Conservation (phyloP, 2,797 vertebrate species). For the Halcyon leucocephala region DNA sequence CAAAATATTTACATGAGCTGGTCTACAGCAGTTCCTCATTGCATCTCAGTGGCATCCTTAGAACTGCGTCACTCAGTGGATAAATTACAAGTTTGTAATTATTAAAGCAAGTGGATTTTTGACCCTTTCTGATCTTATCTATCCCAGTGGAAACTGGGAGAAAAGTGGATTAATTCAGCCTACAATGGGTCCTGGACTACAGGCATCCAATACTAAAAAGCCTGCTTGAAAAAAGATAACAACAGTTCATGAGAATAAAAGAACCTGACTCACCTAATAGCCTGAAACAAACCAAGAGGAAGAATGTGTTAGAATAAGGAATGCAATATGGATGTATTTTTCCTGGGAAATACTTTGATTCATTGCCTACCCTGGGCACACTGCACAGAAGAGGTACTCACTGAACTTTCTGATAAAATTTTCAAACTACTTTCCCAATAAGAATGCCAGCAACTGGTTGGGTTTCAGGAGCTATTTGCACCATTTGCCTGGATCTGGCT, state of each 20-base stretch:
- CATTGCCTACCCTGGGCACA: background rate
- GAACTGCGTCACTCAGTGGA: background rate
- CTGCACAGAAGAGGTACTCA: background rate
- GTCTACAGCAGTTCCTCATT: background rate
- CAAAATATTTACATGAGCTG: background rate
- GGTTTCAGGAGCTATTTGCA: background rate
- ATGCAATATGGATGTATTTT: background rate
- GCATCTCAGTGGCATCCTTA: background rate
- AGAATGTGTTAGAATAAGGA: background rate
- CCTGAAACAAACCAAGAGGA: background rate
- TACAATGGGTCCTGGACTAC: background rate
- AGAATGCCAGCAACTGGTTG: background rate
- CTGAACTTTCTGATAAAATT: background rate
- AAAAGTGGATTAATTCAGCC: background rate
- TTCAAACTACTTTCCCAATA: background rate
- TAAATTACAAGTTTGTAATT: background rate
- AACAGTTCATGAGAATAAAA: background rate
- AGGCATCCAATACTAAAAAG: background rate
- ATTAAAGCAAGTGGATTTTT: background rate
- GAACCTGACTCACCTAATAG: background rate
- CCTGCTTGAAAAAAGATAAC: background rate
- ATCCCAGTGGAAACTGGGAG: background rate
- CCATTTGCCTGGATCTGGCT: background rate
- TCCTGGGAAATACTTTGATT: background rate
- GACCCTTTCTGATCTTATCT: background rate